Evolutionary conservation across 2,888 invertebrate species (phyloP).

Genomic region (Luperina testacea): DNA sequence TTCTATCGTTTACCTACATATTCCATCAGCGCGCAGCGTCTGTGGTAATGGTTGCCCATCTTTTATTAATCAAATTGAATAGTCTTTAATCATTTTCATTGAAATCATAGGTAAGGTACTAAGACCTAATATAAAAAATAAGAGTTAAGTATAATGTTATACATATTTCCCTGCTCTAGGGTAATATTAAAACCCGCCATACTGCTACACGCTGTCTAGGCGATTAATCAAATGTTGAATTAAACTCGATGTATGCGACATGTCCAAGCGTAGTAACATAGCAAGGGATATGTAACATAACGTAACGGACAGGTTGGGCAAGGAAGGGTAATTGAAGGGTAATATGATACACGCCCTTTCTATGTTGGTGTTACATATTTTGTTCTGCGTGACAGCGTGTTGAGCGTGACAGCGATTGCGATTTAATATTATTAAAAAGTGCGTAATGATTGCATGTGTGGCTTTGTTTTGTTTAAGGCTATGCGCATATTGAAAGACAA

Average conservation of each 20-base stretch:
- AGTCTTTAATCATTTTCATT: background rate
- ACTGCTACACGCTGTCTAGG: background rate
- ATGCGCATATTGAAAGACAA: background rate
- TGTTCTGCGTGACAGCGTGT: constrained; percentile 59
- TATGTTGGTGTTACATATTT: constrained; percentile 70
- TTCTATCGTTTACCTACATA: background rate
- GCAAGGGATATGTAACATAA: constrained; percentile 47
- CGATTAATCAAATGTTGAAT: constrained; percentile 38
- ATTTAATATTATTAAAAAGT: constrained; percentile 45
- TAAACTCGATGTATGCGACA: constrained; percentile 20
- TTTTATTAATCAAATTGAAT: background rate
- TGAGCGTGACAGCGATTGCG: constrained; percentile 56
- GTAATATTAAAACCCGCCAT: background rate
- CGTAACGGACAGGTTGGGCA: constrained; percentile 74
- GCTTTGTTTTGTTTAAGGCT: background rate
- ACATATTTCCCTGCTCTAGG: background rate
- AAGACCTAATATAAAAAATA: background rate
- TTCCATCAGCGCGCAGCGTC: background rate
- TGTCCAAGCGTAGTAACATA: constrained; percentile 53
- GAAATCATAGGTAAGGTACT: background rate
- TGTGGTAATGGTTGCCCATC: background rate
- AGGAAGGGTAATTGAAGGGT: constrained; percentile 72
- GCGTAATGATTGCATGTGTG: background rate
- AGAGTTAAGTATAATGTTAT: background rate
- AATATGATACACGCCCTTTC: constrained; percentile 76